Percentiles rank a stretch among this genome's conserved stretches.
These are phyloP conservation scores for Pogonocherus hispidulus DNA, from an alignment of 2,888 invertebrate species.

Conservation along the genomic window DNA sequence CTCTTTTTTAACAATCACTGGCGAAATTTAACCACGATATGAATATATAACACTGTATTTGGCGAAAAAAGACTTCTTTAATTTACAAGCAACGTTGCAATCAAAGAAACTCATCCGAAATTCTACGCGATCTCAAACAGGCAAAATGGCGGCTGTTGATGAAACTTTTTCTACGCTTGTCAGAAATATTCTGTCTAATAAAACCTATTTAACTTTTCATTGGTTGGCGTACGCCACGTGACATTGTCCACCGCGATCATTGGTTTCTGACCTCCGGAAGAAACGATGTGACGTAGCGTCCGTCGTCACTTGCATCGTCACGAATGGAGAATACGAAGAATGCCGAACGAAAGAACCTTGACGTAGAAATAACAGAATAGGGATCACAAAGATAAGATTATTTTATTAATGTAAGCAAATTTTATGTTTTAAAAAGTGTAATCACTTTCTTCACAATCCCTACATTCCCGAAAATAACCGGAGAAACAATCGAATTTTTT, in stretches of 20 bases:
- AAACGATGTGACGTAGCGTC: conserved; percentile 67
- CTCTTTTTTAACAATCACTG: conserved; percentile 67
- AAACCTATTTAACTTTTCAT: conserved; percentile 65
- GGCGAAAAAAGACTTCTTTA: conserved; percentile 66
- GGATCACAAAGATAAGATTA: conserved; percentile 39
- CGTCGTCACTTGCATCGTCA: conserved; percentile 67
- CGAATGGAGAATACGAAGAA: conserved; percentile 46
- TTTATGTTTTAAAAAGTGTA: conserved; percentile 13
- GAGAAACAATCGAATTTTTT: conserved; percentile 3
- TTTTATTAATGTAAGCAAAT: conserved; percentile 31
- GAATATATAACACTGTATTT: conserved; percentile 64
- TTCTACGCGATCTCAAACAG: conserved; percentile 83
- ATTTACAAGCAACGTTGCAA: conserved; percentile 71
- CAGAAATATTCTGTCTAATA: conserved; percentile 79
- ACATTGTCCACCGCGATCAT: conserved; percentile 61
- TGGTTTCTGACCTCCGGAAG: conserved; percentile 67
- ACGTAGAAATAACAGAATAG: conserved; percentile 30
- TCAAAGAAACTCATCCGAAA: conserved; percentile 81
- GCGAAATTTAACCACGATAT: conserved; percentile 63
- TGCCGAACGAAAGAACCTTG: conserved; percentile 43
- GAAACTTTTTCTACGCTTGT: conserved; percentile 96
- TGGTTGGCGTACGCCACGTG: conserved; percentile 70
- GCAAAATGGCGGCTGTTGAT: conserved; percentile 97
- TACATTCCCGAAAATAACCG: neutral
- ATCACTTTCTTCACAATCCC: conserved; percentile 4